Base-by-base conservation (phyloP, 2,113 vertebrate species). In the Phoenicopterus ruber region DNA sequence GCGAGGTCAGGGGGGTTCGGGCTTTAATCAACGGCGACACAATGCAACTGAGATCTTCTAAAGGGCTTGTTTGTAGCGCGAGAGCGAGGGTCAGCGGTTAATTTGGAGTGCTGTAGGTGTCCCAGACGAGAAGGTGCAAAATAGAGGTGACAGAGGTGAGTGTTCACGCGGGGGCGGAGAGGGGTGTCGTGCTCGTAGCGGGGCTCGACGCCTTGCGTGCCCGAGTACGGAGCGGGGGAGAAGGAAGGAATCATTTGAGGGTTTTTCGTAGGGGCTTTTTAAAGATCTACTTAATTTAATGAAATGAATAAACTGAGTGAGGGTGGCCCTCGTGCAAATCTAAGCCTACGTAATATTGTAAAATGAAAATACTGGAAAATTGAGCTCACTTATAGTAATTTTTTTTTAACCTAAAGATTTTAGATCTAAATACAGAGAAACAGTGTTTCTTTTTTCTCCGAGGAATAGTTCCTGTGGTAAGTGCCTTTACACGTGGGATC, bases 1-100 rank as follows among this genome's bases (percentile, higher is more conserved):
- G 96, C 98, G 98, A 98, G 99, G 98, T 99, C 98, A 98, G 97
- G 81, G 49, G 98, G 98, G 98, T 97, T 97, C 97, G 94, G 87
- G 79, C 97, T 96, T 98, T 98, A 98, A 98, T 99, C 98, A 98
- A 88, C 98, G 98, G 97, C 93, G 98, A 98, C 98, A 98, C 98
- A 95, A 97, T 98, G 98, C 93, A 96, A 97, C 97, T 97, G 98
- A 98, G 98, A 97, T 91, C 96, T 94, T 97, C 91, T 87, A 98
- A 97, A 97, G 97, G 95, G 97, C 96, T 97, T 97, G 97, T 98
- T 98, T 95, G 93, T 95, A 78, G 97, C 96, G 96, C 34, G 49
- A 94, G 93, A 88, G 92, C 92, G 82, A 91, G 98, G 98, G 97
- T 97, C 98, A 96, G 91, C 94, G 82, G 94, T 97, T 98, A 97